Percentiles rank a stretch among this genome's conserved stretches.
phyloP scores from a whole-genome alignment of 2,888 invertebrate genomes.

The Dryocosmus kuriphilus region DNA sequence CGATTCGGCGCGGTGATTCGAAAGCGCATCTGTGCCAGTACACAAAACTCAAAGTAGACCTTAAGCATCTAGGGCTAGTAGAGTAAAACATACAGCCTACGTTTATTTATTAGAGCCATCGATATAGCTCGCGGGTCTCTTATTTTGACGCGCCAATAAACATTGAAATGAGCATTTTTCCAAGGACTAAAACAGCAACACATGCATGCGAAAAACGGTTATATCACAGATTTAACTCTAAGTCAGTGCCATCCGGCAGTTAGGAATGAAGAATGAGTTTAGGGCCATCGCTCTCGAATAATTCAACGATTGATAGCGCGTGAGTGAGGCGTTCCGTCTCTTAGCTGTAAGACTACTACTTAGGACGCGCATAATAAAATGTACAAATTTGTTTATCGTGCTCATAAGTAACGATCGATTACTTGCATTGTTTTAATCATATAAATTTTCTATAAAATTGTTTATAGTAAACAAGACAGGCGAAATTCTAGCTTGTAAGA shows the following conservation, averaged over 20 bases:
- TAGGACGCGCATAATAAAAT: slow-evolving; percentile 75
- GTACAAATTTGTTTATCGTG: slow-evolving; percentile 76
- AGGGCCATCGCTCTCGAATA: slow-evolving; percentile 44
- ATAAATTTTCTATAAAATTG: slow-evolving; percentile 75
- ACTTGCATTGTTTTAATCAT: slow-evolving; percentile 74
- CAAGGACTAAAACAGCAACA: not conserved
- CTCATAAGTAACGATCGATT: slow-evolving; percentile 70
- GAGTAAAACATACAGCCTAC: slow-evolving; percentile 5
- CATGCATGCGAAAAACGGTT: not conserved
- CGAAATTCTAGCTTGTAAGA: slow-evolving; percentile 59
- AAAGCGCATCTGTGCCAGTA: slow-evolving; percentile 61
- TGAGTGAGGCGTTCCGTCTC: slow-evolving; percentile 58
- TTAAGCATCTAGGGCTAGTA: slow-evolving; percentile 10
- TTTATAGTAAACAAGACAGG: slow-evolving; percentile 69
- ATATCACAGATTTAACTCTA: slow-evolving; percentile 46
- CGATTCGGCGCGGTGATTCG: not conserved
- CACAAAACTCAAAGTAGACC: slow-evolving; percentile 39
- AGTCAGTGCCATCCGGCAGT: slow-evolving; percentile 62
- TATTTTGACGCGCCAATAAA: not conserved
- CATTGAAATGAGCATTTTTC: not conserved
- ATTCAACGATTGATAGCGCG: slow-evolving; percentile 42
- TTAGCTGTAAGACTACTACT: slow-evolving; percentile 67
- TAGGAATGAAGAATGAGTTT: slow-evolving; percentile 48
- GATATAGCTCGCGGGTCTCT: not conserved
- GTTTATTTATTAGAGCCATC: slow-evolving; percentile 21